phyloP scores from a whole-genome alignment of 2,797 vertebrate genomes.

The Triplophysa bombifrons region DNA sequence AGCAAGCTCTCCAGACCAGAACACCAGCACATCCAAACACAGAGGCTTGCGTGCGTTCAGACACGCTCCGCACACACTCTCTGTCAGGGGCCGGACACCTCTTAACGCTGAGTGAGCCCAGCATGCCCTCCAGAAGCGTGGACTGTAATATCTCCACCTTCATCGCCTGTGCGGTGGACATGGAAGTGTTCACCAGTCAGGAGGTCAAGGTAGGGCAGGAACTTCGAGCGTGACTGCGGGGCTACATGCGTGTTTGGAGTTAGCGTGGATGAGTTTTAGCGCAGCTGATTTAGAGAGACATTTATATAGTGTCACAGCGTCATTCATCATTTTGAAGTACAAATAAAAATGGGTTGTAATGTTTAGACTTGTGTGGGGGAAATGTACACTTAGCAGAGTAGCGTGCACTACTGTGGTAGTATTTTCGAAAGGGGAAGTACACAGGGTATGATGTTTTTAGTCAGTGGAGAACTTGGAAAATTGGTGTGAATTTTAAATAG shows the following conservation, averaged over 20 bases:
- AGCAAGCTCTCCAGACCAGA: slow-evolving; percentile 21
- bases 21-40: slow-evolving; percentile 23
- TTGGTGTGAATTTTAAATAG: too few relatives aligned
- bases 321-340: slow-evolving; percentile 15
- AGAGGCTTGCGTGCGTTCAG: slow-evolving; percentile 6
- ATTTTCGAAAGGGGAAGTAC: background rate
- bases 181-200: slow-evolving; percentile 82
- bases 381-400: background rate
- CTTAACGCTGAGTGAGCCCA: slow-evolving; percentile 52
- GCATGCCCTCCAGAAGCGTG: slow-evolving; percentile 83
- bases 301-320: background rate
- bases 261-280: background rate
- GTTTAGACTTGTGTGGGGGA: background rate
- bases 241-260: background rate
- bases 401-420: background rate
- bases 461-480: background rate
- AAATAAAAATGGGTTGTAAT: slow-evolving; percentile 7
- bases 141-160: slow-evolving; percentile 83
- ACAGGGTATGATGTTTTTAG: background rate
- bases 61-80: slow-evolving; percentile 31
- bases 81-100: slow-evolving; percentile 7
- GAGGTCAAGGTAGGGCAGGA: slow-evolving; percentile 79
- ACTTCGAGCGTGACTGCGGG: background rate
- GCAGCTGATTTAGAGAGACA: background rate
- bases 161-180: slow-evolving; percentile 82